Base-by-base conservation (phyloP, 2,113 vertebrate genomes). In the Melanocharis versteri region DNA sequence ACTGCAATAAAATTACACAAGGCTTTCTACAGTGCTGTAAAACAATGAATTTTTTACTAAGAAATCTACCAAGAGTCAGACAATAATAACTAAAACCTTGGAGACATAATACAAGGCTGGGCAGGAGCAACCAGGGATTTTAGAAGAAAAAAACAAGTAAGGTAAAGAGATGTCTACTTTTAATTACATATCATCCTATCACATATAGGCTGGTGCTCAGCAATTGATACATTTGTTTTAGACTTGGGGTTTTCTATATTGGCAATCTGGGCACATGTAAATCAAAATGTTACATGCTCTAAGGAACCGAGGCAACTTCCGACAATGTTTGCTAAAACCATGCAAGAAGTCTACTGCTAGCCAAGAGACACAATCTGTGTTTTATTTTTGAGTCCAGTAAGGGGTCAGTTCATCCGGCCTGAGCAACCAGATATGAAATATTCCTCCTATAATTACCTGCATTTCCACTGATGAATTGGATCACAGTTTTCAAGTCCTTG, bases 171-270 rank as follows among this genome's bases (percentile, higher is more conserved):
- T 8, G 5, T 15, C 72, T 33, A 15, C 3, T 4, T 35, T 75
- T 33, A 92, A 62, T 58, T 60, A 66, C 18, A 18, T 4, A 2
- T 23, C 20, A 10, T 54, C 31, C 51, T 30, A 9, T 33, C 26
- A 47, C 3, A 0, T n/a, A 37, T 2, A 62, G 27, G 24, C 14
- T 40, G 23, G 8, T 66, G 13, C 20, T 2, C 2, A 94, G 23
- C 15, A 54, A 73, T 0, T 27, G 27, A 57, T 37, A 31, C 0
- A 35, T 45, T 61, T 60, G n/a, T 16, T 90, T 72, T 51, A 77
- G 37, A 61, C 28, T 48, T 40, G 33, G 18, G 7, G 50, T 88
- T 40, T 90, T 72, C 48, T 37, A 39, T 45, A 72, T 16, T 18
- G 69, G 11, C 5, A 37, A 7, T 0, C 8, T 51, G 10, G 24